Evolutionary conservation across 2,113 vertebrate genomes (phyloP).

Genomic region (Albula glossodonta): DNA sequence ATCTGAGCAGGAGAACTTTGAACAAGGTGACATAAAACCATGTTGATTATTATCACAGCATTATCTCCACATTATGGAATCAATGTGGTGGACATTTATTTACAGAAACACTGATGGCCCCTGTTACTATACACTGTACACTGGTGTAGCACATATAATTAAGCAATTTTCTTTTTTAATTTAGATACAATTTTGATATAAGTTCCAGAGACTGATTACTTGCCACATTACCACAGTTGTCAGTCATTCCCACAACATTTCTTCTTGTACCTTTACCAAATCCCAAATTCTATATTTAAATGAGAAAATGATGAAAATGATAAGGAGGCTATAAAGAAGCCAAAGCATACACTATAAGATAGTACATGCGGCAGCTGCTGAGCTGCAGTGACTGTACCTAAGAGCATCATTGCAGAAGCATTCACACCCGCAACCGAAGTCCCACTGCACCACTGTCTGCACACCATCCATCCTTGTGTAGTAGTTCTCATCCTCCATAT

Average conservation of each 20-base stretch:
- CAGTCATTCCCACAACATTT: neutral
- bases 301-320: too few relatives aligned
- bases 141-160: neutral
- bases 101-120: neutral
- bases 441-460: neutral
- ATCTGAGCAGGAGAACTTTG: neutral
- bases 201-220: neutral
- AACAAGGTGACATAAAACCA: neutral
- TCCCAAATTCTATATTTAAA: neutral
- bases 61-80: too few relatives aligned
- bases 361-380: neutral
- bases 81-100: neutral
- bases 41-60: neutral
- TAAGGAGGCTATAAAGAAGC: too few relatives aligned
- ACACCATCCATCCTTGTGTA: neutral
- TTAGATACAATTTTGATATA: too few relatives aligned
- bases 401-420: neutral
- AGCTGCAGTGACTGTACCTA: neutral
- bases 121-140: neutral
- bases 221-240: neutral
- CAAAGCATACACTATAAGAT: too few relatives aligned
- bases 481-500: neutral
- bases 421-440: neutral
- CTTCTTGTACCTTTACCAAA: neutral
- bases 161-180: too few relatives aligned